Base-by-base conservation (phyloP, 2,888 invertebrate genomes). In the Sinotaia quadrata region DNA sequence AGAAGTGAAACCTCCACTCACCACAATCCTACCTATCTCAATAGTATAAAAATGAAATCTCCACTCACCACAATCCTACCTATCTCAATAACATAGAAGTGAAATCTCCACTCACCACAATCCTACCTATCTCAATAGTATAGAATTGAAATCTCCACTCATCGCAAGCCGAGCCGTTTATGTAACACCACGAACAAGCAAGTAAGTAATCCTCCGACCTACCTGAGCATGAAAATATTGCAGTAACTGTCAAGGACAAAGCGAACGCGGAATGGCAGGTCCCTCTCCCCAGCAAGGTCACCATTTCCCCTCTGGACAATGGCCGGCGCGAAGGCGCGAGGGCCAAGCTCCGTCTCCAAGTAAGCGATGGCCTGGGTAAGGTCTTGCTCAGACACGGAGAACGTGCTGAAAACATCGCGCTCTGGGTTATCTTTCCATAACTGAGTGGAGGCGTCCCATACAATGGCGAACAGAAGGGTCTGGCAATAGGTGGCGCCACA, bases 171-270 rank as follows among this genome's bases (percentile, higher is more conserved):
- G n/a, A n/a, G n/a, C n/a, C n/a, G n/a, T n/a, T n/a, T n/a, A n/a
- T n/a, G n/a, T n/a, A n/a, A n/a, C n/a, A n/a, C n/a, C n/a, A n/a
- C n/a, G n/a, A n/a, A n/a, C n/a, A n/a, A n/a, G n/a, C n/a, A n/a
- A n/a, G n/a, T n/a, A n/a, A n/a, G n/a, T n/a, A n/a, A n/a, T n/a
- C 8, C 54, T 24, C 15, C 36, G n/a, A 41, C 81, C 78, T 72
- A 85, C 85, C 83, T 81, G 61, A 77, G 74, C 78, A 83, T 81
- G 65, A 83, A 84, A 62, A 85, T 83, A 69, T 81, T 81, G 69
- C 83, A 84, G 75, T 84, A 84, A 21, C 81, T 81, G 71, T 85
- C 84, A 73, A 85, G 71, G 44, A 84, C 81, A 69, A 83, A 81
- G 2, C 81, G 81, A 27, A 85, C 79, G 71, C 82, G 78, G n/a